phyloP scores from a whole-genome alignment of 1,140 invertebrate species.

The Drosophila grimshawi region DNA sequence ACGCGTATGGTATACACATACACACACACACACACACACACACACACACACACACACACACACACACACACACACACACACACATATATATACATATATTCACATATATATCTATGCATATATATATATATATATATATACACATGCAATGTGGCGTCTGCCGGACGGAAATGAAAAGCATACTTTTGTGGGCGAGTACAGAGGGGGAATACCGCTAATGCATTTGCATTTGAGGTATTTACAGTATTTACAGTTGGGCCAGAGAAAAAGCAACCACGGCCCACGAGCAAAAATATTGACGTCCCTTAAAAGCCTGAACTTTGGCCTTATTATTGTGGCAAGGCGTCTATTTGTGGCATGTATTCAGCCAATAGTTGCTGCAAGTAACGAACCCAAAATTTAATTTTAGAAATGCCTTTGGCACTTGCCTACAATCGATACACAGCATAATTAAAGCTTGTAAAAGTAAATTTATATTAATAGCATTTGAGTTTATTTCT shows the following conservation, averaged over 20 bases:
- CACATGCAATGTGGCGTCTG: not conserved
- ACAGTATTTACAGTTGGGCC: conserved; percentile 62
- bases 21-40: conserved; percentile 49
- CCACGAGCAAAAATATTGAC: conserved; percentile 34
- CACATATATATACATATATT: conserved; percentile 4
- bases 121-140: not conserved
- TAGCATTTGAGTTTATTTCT: not conserved
- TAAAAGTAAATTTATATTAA: not conserved
- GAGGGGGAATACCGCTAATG: conserved; percentile 43
- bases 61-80: not conserved
- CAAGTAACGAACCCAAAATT: not conserved
- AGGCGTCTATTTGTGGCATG: not conserved
- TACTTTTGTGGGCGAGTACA: conserved; percentile 52
- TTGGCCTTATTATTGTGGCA: conserved; percentile 41
- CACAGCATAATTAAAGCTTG: not conserved
- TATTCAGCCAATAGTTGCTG: conserved; percentile 16
- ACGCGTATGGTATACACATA: not conserved
- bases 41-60: conserved; percentile 53
- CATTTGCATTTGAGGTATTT: conserved; percentile 74
- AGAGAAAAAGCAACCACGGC: conserved; percentile 10
- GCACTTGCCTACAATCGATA: not conserved
- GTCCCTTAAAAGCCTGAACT: conserved; percentile 54
- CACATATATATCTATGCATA: conserved; percentile 4
- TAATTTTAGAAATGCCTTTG: not conserved
- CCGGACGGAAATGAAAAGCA: conserved; percentile 46